Percentiles rank a stretch among this genome's conserved stretches.
These are phyloP conservation scores for Galago senegalensis DNA, from an alignment of 2,797 vertebrate genomes.

Conservation along the genomic window DNA sequence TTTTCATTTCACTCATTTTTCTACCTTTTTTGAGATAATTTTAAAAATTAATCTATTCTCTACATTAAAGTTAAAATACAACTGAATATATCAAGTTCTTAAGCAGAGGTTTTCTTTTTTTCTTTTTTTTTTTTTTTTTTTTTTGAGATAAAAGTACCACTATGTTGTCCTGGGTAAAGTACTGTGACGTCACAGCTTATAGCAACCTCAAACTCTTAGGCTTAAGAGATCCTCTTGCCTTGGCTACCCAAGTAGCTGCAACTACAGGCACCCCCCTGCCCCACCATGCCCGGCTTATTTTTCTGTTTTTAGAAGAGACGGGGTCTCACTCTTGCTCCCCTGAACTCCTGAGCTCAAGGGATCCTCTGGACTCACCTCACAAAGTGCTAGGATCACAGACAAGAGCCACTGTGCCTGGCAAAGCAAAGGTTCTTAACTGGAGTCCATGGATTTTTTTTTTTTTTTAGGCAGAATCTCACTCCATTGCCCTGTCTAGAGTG, in stretches of 20 bases:
- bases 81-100: slow-evolving; percentile 11
- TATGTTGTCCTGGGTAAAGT: neutral
- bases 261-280: neutral
- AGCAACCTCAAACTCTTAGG: neutral
- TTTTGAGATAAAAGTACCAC: neutral
- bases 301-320: too few species aligned
- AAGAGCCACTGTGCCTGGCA: too few species aligned
- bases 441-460: neutral
- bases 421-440: neutral
- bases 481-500: neutral
- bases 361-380: too few species aligned
- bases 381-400: too few species aligned
- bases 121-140: neutral
- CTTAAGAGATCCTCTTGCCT: neutral
- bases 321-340: too few species aligned
- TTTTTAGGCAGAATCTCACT: neutral
- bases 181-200: neutral
- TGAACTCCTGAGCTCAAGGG: too few species aligned
- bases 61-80: slow-evolving; percentile 46
- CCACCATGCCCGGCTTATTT: too few species aligned
- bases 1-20: neutral
- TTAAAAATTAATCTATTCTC: slow-evolving; percentile 21
- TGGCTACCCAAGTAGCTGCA: neutral
- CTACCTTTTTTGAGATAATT: neutral
- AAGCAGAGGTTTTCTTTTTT: neutral